phyloP scores from a whole-genome alignment of 2,797 vertebrate species.

The Nannoperca obscura region DNA sequence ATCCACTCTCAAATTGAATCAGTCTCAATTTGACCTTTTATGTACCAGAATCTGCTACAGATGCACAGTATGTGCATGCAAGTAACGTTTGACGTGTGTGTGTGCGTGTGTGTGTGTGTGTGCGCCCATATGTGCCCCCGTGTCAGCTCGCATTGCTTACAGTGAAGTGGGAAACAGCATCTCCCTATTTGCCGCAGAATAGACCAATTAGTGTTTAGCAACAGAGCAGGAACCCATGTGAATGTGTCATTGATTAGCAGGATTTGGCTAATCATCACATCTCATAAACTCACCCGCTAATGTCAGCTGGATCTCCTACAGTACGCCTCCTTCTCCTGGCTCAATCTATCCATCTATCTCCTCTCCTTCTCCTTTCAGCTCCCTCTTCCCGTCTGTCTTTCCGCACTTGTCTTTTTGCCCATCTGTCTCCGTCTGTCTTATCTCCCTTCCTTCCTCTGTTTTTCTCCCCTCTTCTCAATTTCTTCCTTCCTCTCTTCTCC shows the following conservation, averaged over 20 bases:
- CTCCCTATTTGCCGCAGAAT: constrained; percentile 86
- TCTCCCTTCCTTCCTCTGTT: constrained; percentile 76
- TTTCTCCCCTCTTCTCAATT: constrained; percentile 75
- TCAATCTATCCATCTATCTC: constrained; percentile 65
- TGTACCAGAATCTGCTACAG: constrained; percentile 78
- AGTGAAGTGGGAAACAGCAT: constrained; percentile 85
- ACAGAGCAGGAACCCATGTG: constrained; percentile 87
- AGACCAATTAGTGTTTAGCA: constrained; percentile 88
- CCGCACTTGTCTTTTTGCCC: constrained; percentile 75
- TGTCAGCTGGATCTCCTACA: constrained; percentile 83
- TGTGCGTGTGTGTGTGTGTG: constrained; percentile 33
- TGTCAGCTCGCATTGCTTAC: constrained; percentile 76
- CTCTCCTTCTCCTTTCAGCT: constrained; percentile 70
- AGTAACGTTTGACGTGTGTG: constrained; percentile 54
- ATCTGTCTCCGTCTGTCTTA: constrained; percentile 76
- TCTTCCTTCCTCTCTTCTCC: constrained; percentile 76
- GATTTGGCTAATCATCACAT: constrained; percentile 87
- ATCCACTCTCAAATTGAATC: constrained; percentile 84
- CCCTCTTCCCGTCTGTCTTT: constrained; percentile 76
- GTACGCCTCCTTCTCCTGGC: constrained; percentile 71
- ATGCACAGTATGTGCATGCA: constrained; percentile 79
- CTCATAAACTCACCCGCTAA: constrained; percentile 82
- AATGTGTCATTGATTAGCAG: constrained; percentile 90
- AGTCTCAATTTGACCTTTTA: constrained; percentile 85
- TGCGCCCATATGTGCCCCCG: constrained; percentile 65